These are phyloP conservation scores for Nilaparvata lugens DNA, from an alignment of 1,140 invertebrate genomes.

Conservation along the genomic window DNA sequence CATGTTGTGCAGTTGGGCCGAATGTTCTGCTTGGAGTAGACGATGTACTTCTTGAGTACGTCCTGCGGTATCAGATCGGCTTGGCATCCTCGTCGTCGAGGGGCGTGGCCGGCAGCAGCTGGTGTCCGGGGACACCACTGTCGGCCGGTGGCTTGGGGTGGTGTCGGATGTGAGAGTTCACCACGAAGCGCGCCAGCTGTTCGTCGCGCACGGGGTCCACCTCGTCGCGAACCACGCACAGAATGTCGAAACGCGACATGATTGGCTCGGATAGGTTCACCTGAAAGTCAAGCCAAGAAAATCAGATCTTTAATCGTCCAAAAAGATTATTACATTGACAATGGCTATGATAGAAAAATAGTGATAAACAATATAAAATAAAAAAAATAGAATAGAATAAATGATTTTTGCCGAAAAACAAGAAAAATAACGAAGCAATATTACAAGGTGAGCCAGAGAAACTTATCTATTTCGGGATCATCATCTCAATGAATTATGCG, in stretches of 20 bases:
- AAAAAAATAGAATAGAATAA: too few relatives aligned
- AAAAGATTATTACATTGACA: too few relatives aligned
- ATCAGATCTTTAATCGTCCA: too few relatives aligned
- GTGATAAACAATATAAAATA: too few relatives aligned
- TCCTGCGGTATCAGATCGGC: conserved; percentile 82
- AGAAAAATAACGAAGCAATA: too few relatives aligned
- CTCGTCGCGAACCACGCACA: conserved; percentile 95
- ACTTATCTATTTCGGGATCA: too few relatives aligned
- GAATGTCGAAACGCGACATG: conserved; percentile 93
- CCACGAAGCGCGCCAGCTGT: conserved; percentile 89
- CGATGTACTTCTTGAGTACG: conserved; percentile 91
- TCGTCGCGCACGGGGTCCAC: conserved; percentile 88
- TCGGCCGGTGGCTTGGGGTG: conserved; percentile 63
- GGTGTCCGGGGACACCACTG: too few relatives aligned
- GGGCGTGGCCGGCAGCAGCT: conserved; percentile 31
- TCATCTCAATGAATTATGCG: too few relatives aligned
- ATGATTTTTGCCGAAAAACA: too few relatives aligned
- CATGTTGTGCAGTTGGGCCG: conserved; percentile 82
- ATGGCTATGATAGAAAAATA: too few relatives aligned
- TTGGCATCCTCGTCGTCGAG: conserved; percentile 26
- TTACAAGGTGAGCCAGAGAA: too few relatives aligned
- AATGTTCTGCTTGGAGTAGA: conserved; percentile 90
- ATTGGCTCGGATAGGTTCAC: conserved; percentile 95
- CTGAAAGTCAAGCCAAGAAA: too few relatives aligned
- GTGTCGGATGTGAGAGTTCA: conserved; percentile 82